Base-by-base conservation (phyloP, 1,140 invertebrate species). In the Leguminivora glycinivorella region DNA sequence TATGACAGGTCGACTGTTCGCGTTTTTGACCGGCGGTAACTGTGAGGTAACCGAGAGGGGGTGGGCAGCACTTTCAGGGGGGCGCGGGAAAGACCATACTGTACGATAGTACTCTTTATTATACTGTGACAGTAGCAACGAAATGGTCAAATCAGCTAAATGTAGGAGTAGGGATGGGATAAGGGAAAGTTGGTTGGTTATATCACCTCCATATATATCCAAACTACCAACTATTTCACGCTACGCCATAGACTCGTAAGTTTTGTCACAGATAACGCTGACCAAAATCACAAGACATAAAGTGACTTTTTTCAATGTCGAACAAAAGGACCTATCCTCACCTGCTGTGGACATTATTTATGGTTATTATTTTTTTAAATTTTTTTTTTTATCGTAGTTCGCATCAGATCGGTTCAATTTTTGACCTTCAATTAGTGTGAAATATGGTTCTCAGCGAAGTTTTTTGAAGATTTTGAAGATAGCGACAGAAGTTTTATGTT, bases 401-500 rank as follows among this genome's bases (percentile, higher is more conserved):
- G 47, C 29, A 67, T 43, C 67, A 38, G 66, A 85, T 88, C 82
- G 85, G 88, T 90, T 88, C 83, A 84, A 84, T 88, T 84, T 76
- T 73, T 83, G 86, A 89, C 84, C 70, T 88, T 74, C 81, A 88
- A 90, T 90, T 87, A 87, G 80, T 83, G 86, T 88, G 85, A 90
- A 88, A 87, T 87, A 90, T 90, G 75, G 79, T 72, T 81, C 72
- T 80, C 63, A 71, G 71, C 4, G 4, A 26, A 17, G 5, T 58
- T 58, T 58, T 58, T 58, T 24, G 6, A 58, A 58, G 56, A 58
- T 58, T 24, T 24, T 25, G 12, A 29, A 58, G 56, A 58, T 29
- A 58, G 3, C 10, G 56, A 22, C 4, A 4, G 14, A 56, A 26
- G 6, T 26, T 43, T 67, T 24, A 67, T 40, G 10, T 67, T 67